phyloP scores from a whole-genome alignment of 2,888 invertebrate genomes.

The Drosophila anomalipes region DNA sequence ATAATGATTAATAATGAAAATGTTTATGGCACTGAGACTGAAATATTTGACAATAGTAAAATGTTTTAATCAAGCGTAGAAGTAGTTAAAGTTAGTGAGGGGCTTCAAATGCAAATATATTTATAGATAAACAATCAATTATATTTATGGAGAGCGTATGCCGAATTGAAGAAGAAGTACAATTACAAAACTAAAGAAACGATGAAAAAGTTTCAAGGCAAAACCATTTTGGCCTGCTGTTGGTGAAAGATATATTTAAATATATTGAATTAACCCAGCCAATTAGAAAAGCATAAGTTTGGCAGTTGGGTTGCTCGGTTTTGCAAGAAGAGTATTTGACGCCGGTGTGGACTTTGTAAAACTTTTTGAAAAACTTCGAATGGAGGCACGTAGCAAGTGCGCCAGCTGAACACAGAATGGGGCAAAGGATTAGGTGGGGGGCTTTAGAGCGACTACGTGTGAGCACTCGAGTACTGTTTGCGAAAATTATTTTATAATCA shows the following conservation, averaged over 20 bases:
- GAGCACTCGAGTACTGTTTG: constrained; percentile 61
- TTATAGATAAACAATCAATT: not conserved
- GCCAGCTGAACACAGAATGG: constrained; percentile 17
- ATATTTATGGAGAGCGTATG: not conserved
- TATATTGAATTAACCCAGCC: constrained; percentile 50
- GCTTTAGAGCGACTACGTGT: constrained; percentile 41
- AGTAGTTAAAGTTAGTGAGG: constrained; percentile 1
- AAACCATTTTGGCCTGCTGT: not conserved
- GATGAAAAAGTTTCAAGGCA: not conserved
- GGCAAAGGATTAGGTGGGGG: constrained; percentile 10
- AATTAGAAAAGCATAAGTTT: constrained; percentile 50
- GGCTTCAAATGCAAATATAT: not conserved
- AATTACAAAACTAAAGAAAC: not conserved
- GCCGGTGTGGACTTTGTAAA: constrained; percentile 17
- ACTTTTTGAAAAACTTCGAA: constrained; percentile 40
- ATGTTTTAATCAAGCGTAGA: constrained; percentile 18
- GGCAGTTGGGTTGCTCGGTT: constrained; percentile 11
- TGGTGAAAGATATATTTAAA: not conserved
- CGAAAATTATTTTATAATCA: constrained; percentile 80
- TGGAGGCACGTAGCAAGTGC: constrained; percentile 60
- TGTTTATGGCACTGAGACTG: constrained; percentile 24
- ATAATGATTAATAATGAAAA: constrained; percentile 36
- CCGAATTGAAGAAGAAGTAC: not conserved
- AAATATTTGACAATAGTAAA: constrained; percentile 56
- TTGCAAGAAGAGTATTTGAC: not conserved